Base-by-base conservation (phyloP, 2,888 invertebrate species). In the Antheraea assamensis region DNA sequence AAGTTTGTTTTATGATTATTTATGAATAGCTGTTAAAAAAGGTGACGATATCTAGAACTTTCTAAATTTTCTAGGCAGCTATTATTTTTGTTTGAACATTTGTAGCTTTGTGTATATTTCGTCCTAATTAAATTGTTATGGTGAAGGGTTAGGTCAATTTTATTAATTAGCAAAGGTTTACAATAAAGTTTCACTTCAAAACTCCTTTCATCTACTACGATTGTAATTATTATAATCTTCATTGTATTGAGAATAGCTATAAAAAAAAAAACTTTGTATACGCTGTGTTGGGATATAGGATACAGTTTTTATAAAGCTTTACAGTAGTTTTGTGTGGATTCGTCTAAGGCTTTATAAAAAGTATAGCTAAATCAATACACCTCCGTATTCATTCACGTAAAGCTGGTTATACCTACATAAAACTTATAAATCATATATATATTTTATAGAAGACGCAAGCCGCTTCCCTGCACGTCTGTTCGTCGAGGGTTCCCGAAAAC, bases 401-500 rank as follows among this genome's bases (percentile, higher is more conserved):
- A 24, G 2, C 58, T 24, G 13, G 1, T 58, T 24, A 58, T 52
- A 52, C 21, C 52, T 24, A 58, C n/a, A 58, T 24, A 2, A 58
- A 24, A 47, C 47, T 42, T 71, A 61, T 35, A 13, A 47, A 73
- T 49, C 72, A 68, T 71, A 52, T 58, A 58, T 58, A 72, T 74
- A 47, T 30, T 49, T 70, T 27, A 10, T 35, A 68, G 68, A 68
- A 85, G 85, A 80, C 77, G 85, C 85, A 5, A 91, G 91, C 78
- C 90, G 92, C 52, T 95, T 94, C 77, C 95, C 95, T 30, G 95
- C 96, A 15, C 95, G 96, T 0, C 85, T 97, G 64, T 96, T 96
- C 87, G 92, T 96, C 55, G 96, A 97, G 88, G 96, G 96, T n/a
- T 94, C 94, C 13, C 90, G 95, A 72, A 95, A 95, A 8, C 88